Percentiles rank a stretch among this genome's conserved stretches.
Evolutionary conservation across 2,113 vertebrate genomes (phyloP).

Genomic region (Burhinus bistriatus): DNA sequence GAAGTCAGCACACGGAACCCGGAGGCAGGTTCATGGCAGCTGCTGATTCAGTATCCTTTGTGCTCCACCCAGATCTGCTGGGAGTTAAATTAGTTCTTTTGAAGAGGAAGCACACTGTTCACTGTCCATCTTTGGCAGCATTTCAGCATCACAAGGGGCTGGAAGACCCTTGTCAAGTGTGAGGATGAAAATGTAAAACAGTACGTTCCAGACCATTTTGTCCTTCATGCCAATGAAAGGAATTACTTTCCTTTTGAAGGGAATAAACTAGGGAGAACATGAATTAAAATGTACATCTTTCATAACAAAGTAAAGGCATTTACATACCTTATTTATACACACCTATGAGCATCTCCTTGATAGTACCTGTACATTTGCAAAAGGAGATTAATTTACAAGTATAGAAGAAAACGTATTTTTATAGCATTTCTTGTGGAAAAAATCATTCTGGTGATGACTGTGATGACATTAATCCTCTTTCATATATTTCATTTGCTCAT

Average conservation of each 20-base stretch:
- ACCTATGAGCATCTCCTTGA: neutral
- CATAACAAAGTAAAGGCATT: neutral
- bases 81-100: neutral
- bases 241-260: neutral
- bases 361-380: neutral
- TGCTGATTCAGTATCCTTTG: neutral
- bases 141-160: neutral
- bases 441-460: neutral
- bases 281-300: neutral
- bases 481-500: conserved; percentile 20
- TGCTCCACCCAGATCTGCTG: neutral
- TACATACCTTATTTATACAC: neutral
- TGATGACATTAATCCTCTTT: neutral
- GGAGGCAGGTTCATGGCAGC: neutral
- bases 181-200: neutral
- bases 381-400: neutral
- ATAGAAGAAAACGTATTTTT: neutral
- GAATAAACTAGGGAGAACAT: neutral
- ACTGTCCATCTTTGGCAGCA: neutral
- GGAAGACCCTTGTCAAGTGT: neutral
- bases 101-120: neutral
- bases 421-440: neutral
- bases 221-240: neutral
- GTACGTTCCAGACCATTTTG: neutral
- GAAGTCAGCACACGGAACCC: neutral